A percentile compares a stretch with the other conserved stretches of the same genome.
These are phyloP conservation scores for Trichogramma pretiosum DNA, from an alignment of 1,140 invertebrate species.

Conservation along the genomic window DNA sequence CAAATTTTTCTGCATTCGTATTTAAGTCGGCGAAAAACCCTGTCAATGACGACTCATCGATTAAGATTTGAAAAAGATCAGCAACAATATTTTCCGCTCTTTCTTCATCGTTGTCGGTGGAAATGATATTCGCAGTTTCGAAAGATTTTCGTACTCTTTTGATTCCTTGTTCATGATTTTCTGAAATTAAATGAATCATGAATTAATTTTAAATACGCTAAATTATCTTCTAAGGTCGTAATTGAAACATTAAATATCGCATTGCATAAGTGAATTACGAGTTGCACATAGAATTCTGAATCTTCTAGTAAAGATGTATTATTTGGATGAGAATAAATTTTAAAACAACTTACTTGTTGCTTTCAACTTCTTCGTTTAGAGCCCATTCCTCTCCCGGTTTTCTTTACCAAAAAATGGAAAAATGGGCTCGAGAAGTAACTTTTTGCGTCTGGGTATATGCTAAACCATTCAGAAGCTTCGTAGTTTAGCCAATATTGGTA, in stretches of 20 bases:
- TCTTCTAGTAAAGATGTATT: neutral
- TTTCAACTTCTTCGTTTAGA: neutral
- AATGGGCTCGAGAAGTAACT: neutral
- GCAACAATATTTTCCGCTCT: neutral
- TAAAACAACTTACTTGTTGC: neutral
- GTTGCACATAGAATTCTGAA: neutral
- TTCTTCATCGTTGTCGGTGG: neutral
- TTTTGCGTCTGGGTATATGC: neutral
- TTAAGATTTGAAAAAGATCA: neutral
- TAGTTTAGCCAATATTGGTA: neutral
- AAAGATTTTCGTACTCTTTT: neutral
- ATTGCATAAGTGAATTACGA: neutral
- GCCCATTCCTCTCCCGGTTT: neutral
- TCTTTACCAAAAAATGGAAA: neutral
- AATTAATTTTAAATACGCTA: neutral
- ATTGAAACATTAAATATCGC: neutral
- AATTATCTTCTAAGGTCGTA: neutral
- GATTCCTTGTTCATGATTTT: neutral
- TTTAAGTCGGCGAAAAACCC: neutral
- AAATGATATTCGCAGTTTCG: neutral
- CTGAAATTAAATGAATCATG: neutral
- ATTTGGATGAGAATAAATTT: neutral
- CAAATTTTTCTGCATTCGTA: neutral
- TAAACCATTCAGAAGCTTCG: neutral
- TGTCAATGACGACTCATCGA: neutral